A percentile compares a stretch with the other conserved stretches of the same genome.
Evolutionary conservation across 2,888 invertebrate species (phyloP).

Genomic region (Metopia argyrocephala): DNA sequence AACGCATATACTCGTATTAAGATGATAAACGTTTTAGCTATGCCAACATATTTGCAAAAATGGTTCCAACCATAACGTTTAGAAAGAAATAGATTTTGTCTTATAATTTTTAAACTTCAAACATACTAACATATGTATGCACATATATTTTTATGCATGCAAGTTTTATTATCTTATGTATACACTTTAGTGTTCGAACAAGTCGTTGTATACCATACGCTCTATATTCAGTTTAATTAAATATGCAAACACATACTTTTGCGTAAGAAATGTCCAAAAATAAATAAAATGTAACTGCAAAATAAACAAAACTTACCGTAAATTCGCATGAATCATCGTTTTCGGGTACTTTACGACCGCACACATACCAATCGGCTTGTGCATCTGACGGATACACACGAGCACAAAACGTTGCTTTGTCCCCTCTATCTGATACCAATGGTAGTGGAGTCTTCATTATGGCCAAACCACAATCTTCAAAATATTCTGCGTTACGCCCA

Average conservation of each 20-base stretch:
- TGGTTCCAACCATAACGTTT: too few relatives aligned
- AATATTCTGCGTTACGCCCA: slow-evolving; percentile 71
- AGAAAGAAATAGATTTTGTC: too few relatives aligned
- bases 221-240: neutral
- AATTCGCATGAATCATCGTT: slow-evolving; percentile 75
- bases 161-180: too few relatives aligned
- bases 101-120: too few relatives aligned
- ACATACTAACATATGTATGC: too few relatives aligned
- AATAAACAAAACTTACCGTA: slow-evolving; percentile 72
- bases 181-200: neutral
- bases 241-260: neutral
- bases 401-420: slow-evolving; percentile 81
- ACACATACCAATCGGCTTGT: slow-evolving; percentile 79
- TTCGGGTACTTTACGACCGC: slow-evolving; percentile 65
- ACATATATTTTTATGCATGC: too few relatives aligned
- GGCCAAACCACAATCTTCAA: slow-evolving; percentile 75
- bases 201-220: neutral
- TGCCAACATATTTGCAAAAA: too few relatives aligned
- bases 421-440: slow-evolving; percentile 78
- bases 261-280: neutral
- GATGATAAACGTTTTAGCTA: too few relatives aligned
- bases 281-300: neutral
- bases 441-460: slow-evolving; percentile 81
- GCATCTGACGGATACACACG: slow-evolving; percentile 79
- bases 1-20: too few relatives aligned